Evolutionary conservation across 2,113 vertebrate genomes (phyloP).

Genomic region (Hepsetus odoe): DNA sequence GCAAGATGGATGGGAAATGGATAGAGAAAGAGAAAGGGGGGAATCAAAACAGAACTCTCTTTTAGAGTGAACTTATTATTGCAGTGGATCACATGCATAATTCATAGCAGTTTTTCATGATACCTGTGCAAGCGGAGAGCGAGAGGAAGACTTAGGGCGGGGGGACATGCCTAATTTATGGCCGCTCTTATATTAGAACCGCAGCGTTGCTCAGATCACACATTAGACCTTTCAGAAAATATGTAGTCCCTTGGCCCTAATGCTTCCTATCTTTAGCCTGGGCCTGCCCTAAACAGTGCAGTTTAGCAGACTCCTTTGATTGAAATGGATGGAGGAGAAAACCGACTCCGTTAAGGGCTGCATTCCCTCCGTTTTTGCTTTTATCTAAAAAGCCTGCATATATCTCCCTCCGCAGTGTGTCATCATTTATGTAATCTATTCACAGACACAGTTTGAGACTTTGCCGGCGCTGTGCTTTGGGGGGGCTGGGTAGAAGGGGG

Average conservation of each 20-base stretch:
- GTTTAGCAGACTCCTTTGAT: conserved; percentile 35
- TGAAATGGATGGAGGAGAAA: conserved; percentile 38
- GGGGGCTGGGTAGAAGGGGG: too few species aligned
- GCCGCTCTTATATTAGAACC: conserved; percentile 58
- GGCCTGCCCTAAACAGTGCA: conserved; percentile 32
- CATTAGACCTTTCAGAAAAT: conserved; percentile 60
- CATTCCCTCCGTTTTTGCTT: conserved; percentile 47
- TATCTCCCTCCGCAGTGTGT: conserved; percentile 31
- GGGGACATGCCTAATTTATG: conserved; percentile 68
- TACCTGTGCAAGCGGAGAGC: conserved; percentile 29
- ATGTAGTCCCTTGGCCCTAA: conserved; percentile 53
- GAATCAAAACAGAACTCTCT: conserved; percentile 37
- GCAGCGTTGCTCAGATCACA: conserved; percentile 64
- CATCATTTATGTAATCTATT: conserved; percentile 50
- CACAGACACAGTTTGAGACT: conserved; percentile 4
- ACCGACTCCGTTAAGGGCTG: conserved; percentile 6
- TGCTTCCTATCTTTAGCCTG: conserved; percentile 66
- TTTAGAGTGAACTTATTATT: conserved; percentile 48
- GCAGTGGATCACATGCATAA: conserved; percentile 49
- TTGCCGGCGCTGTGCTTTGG: not conserved
- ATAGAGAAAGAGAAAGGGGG: not conserved
- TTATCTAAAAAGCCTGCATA: conserved; percentile 64
- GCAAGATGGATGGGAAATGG: not conserved
- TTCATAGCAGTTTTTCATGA: conserved; percentile 44
- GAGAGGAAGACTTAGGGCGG: not conserved